phyloP scores from a whole-genome alignment of 2,888 invertebrate genomes.

The Galerucella calmariensis region DNA sequence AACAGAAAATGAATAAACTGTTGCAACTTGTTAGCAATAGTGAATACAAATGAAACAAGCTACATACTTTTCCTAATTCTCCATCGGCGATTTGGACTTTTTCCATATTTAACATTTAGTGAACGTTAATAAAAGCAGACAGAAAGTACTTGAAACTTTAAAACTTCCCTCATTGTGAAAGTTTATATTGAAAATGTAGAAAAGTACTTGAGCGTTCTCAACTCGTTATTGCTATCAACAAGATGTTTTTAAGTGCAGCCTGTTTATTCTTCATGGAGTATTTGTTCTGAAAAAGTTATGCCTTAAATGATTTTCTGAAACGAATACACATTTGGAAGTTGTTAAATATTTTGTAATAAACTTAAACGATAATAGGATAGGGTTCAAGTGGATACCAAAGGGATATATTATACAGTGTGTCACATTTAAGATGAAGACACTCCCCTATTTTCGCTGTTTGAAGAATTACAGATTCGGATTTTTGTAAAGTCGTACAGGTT shows the following conservation, averaged over 20 bases:
- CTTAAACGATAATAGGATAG: neutral
- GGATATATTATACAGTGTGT: neutral
- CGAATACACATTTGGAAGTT: neutral
- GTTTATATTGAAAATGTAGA: conserved; percentile 33
- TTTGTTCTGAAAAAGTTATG: neutral
- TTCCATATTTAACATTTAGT: conserved; percentile 29
- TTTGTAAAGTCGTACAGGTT: too few relatives aligned
- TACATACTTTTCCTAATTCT: neutral
- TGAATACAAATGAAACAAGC: neutral
- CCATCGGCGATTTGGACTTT: conserved; percentile 7
- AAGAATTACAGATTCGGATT: too few relatives aligned
- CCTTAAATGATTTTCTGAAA: neutral
- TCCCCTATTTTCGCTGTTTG: too few relatives aligned
- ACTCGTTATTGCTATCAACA: conserved; percentile 30
- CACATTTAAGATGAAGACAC: too few relatives aligned
- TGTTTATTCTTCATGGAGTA: conserved; percentile 4
- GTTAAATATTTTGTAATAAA: neutral
- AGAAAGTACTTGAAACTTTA: conserved; percentile 28
- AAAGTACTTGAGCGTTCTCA: conserved; percentile 18
- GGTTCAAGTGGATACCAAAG: neutral
- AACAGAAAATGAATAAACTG: too few relatives aligned
- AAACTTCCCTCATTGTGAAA: conserved; percentile 30
- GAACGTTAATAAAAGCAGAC: conserved; percentile 29
- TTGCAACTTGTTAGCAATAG: too few relatives aligned
- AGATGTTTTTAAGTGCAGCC: conserved; percentile 15